Percentiles rank a stretch among this genome's conserved stretches.
Evolutionary conservation across 1,140 invertebrate species (phyloP).

Genomic region (Caligus rogercresseyi): DNA sequence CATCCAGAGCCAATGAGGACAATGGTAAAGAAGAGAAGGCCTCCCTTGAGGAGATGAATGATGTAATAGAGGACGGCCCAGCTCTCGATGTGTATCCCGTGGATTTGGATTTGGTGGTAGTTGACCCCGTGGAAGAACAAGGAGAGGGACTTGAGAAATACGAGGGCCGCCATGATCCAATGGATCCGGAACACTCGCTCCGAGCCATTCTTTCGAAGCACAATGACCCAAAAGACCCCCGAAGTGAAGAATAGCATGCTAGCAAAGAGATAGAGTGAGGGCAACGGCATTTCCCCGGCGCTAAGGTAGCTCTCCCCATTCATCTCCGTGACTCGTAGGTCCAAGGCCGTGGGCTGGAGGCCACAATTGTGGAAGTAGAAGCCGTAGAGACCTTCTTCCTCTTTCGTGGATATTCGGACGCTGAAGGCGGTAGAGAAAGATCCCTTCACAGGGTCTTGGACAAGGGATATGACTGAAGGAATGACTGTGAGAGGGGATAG

Average conservation of each 20-base stretch:
- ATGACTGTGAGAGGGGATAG: neutral
- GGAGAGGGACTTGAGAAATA: conserved; percentile 79
- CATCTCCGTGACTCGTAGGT: conserved; percentile 52
- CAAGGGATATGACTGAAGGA: conserved; percentile 16
- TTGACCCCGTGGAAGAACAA: conserved; percentile 90
- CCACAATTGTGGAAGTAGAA: conserved; percentile 84
- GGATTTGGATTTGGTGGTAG: conserved; percentile 84
- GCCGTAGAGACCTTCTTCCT: conserved; percentile 82
- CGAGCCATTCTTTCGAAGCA: conserved; percentile 52
- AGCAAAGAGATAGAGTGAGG: conserved; percentile 73
- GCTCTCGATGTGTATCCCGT: conserved; percentile 80
- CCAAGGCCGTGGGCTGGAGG: conserved; percentile 42
- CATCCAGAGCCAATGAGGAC: conserved; percentile 93
- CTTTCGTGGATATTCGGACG: conserved; percentile 51
- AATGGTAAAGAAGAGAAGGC: conserved; percentile 86
- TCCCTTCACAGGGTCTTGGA: neutral
- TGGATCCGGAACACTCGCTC: conserved; percentile 48
- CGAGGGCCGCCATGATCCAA: conserved; percentile 83
- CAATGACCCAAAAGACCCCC: conserved; percentile 76
- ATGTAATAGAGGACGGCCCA: conserved; percentile 96
- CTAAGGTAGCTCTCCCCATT: conserved; percentile 71
- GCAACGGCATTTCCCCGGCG: conserved; percentile 91
- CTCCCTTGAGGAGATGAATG: conserved; percentile 70
- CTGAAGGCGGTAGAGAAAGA: conserved; percentile 43
- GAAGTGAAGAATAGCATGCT: conserved; percentile 72